Conservation (phyloP, 2,797 vertebrate species). For the Gallirallus australis region DNA sequence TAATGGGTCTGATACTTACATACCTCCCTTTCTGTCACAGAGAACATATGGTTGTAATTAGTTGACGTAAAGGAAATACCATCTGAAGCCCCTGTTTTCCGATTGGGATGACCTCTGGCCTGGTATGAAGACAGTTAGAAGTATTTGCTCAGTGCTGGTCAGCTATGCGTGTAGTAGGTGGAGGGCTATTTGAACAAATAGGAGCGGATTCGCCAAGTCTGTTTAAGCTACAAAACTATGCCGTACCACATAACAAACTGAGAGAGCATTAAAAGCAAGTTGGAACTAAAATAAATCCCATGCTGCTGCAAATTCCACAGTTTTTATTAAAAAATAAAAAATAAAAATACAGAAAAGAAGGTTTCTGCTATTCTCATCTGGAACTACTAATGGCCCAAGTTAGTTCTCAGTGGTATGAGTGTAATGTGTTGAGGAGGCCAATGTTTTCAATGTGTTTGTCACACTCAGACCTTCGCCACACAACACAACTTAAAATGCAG, state of each 20-base stretch:
- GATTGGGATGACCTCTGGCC: conserved; percentile 64
- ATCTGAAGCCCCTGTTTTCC: conserved; percentile 71
- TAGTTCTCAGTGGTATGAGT: background rate
- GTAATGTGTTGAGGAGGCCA: rapidly evolving
- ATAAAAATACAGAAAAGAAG: background rate
- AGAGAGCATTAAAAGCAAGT: background rate
- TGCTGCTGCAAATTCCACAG: background rate
- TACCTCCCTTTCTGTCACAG: conserved; percentile 37
- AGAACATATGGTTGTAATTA: conserved; percentile 73
- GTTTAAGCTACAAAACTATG: conserved; percentile 22
- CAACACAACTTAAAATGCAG: background rate
- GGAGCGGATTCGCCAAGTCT: background rate
- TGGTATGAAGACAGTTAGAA: conserved; percentile 52
- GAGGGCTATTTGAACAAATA: background rate
- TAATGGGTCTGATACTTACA: conserved; percentile 18
- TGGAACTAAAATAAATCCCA: background rate
- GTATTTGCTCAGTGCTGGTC: conserved; percentile 26
- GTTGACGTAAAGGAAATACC: conserved; percentile 63
- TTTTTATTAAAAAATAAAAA: background rate
- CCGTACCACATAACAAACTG: background rate
- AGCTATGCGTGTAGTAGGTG: background rate
- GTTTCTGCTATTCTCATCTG: background rate
- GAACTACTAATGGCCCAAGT: background rate
- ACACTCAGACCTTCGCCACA: background rate
- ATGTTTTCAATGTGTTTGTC: background rate